Conservation (phyloP, 1,140 invertebrate genomes). For the Mizuhopecten yessoensis region DNA sequence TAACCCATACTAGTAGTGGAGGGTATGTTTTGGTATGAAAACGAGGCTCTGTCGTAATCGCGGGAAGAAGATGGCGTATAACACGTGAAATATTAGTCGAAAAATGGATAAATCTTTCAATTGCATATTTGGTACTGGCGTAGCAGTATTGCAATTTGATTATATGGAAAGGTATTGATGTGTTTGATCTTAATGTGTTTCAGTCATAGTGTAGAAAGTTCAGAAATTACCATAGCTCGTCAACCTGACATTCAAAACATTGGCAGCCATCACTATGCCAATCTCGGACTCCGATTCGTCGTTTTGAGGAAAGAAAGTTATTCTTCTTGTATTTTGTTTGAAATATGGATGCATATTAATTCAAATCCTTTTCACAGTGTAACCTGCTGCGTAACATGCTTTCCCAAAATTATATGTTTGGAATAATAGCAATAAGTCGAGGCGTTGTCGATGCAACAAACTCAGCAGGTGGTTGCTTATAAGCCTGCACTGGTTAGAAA, state of each 20-base stretch:
- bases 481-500: no score
- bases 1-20: background rate
- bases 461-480: no score
- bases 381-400: no score
- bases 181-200: background rate
- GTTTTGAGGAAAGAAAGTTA: no score
- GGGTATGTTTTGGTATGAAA: background rate
- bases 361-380: no score
- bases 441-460: no score
- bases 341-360: background rate
- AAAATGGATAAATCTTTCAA: background rate
- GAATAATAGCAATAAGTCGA: no score
- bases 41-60: constrained; percentile 5
- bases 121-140: background rate
- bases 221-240: background rate
- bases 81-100: background rate
- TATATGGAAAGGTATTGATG: background rate
- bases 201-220: background rate
- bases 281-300: no score
- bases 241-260: background rate
- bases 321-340: background rate
- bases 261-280: background rate
- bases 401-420: no score
- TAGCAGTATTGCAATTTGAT: background rate
- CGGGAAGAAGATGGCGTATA: constrained; percentile 29